Percentiles rank a stretch among this genome's conserved stretches.
phyloP scores from a whole-genome alignment of 2,888 invertebrate species.

The Tanypteryx hageni region DNA sequence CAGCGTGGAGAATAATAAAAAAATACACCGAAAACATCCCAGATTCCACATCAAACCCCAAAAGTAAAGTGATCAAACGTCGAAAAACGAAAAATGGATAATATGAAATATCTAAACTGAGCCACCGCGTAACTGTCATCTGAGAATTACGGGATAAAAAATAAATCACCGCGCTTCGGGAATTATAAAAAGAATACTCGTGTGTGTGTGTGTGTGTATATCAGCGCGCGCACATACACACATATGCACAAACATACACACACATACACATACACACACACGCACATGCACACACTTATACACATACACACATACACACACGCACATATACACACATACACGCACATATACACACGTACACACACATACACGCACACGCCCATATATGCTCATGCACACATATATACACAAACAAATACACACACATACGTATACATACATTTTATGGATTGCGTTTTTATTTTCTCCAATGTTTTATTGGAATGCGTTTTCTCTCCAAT shows the following conservation, averaged over 20 bases:
- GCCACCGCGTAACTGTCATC: constrained; percentile 41
- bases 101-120: constrained; percentile 51
- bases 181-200: constrained; percentile 15
- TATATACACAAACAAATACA: not conserved
- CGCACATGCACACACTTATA: not conserved
- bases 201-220: not conserved
- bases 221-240: not conserved
- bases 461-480: not conserved
- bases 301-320: not conserved
- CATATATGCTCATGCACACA: not conserved
- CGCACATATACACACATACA: not conserved
- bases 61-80: constrained; percentile 51
- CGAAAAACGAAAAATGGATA: not conserved
- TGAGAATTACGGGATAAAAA: constrained; percentile 40
- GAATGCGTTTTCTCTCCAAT: not conserved
- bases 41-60: constrained; percentile 22
- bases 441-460: not conserved
- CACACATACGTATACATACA: not conserved
- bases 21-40: not conserved
- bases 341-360: not conserved
- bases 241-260: not conserved
- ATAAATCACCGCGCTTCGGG: not conserved
- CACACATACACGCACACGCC: not conserved
- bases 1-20: not conserved
- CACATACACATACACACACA: not conserved